These are phyloP conservation scores for Portunus trituberculatus DNA, from an alignment of 1,140 invertebrate genomes.

Conservation along the genomic window DNA sequence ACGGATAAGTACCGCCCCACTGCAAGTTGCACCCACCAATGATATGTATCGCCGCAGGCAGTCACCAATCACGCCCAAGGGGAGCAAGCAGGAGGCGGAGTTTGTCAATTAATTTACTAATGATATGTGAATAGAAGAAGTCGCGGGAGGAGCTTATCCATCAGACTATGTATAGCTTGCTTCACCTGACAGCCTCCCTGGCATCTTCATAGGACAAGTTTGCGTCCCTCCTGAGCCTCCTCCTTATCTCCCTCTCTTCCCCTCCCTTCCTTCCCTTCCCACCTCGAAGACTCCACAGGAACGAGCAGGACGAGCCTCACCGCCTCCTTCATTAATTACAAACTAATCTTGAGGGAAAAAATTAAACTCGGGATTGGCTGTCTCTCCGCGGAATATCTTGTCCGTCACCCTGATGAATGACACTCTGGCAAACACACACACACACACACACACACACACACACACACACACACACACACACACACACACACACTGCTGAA, in stretches of 20 bases:
- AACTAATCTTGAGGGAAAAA: slow-evolving; percentile 64
- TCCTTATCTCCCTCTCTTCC: neutral
- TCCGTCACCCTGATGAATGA: slow-evolving; percentile 58
- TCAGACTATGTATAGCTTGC: neutral
- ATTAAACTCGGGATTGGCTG: slow-evolving; percentile 56
- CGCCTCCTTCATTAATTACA: slow-evolving; percentile 62
- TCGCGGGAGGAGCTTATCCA: neutral
- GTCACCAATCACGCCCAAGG: neutral
- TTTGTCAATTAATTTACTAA: neutral
- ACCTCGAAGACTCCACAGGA: neutral
- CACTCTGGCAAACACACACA: neutral
- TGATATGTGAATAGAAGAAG: neutral
- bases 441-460: neutral
- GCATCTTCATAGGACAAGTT: too few species aligned
- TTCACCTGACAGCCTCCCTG: neutral
- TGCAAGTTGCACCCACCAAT: neutral
- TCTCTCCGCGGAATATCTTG: slow-evolving; percentile 59
- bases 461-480: neutral
- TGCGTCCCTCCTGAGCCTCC: neutral
- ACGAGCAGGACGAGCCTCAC: neutral
- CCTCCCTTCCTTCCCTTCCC: neutral
- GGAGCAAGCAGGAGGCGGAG: neutral
- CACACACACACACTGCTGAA: neutral
- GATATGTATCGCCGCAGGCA: neutral
- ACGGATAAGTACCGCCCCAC: neutral